Percentiles rank a stretch among this genome's conserved stretches.
phyloP scores from a whole-genome alignment of 2,797 vertebrate genomes.

The Tangara arthus region DNA sequence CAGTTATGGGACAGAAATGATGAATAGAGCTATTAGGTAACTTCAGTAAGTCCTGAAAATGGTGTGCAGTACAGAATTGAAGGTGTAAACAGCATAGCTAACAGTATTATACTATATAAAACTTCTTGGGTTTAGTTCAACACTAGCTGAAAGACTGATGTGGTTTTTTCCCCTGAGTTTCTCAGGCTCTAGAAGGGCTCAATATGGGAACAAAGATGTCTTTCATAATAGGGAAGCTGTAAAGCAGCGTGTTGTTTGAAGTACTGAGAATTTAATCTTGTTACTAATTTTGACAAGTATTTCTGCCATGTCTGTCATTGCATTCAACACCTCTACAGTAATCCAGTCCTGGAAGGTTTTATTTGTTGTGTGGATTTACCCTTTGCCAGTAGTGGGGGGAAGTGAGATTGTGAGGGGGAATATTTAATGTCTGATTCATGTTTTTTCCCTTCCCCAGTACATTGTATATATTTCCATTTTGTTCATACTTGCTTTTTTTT shows the following conservation, averaged over 20 bases:
- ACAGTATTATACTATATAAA: not conserved
- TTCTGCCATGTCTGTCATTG: not conserved
- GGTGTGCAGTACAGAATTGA: not conserved
- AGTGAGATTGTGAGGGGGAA: not conserved
- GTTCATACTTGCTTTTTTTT: slow-evolving; percentile 76
- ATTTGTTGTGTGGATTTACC: not conserved
- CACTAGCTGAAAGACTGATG: not conserved
- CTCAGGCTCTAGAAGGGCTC: not conserved
- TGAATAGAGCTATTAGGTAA: not conserved
- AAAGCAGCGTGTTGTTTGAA: not conserved
- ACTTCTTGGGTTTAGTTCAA: not conserved
- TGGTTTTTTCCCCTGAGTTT: not conserved
- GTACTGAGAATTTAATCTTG: slow-evolving; percentile 50
- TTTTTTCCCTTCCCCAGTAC: slow-evolving; percentile 47
- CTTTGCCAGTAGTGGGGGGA: not conserved
- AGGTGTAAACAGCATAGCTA: not conserved
- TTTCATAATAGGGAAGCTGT: not conserved
- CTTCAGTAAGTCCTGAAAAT: not conserved
- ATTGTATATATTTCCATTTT: slow-evolving; percentile 55
- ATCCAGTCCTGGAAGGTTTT: not conserved
- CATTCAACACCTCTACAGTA: not conserved
- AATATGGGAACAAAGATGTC: not conserved
- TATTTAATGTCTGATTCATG: slow-evolving; percentile 35
- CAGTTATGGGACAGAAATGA: not conserved
- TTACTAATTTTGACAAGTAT: slow-evolving; percentile 54